Percentiles rank a stretch among this genome's conserved stretches.
Evolutionary conservation across 2,113 vertebrate genomes (phyloP).

Genomic region (Anas platyrhynchos): DNA sequence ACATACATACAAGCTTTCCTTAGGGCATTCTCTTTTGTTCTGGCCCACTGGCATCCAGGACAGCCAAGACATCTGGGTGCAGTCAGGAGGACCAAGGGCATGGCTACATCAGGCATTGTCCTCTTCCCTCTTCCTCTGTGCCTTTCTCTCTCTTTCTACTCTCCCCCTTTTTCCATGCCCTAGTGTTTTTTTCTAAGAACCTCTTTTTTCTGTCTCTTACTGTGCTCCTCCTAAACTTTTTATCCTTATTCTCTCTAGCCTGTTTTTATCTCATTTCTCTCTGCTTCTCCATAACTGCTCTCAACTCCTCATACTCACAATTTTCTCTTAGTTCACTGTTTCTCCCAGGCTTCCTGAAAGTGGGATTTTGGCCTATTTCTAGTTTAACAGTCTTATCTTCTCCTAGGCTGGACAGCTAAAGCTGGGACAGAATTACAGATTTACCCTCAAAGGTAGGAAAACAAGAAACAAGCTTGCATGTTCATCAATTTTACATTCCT

Average conservation of each 20-base stretch:
- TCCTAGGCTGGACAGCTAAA: neutral
- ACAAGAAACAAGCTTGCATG: neutral
- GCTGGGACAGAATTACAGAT: neutral
- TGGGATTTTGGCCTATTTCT: neutral
- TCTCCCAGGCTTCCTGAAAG: neutral
- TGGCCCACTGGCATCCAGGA: fast-evolving
- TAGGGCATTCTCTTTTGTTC: neutral
- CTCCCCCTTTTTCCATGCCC: neutral
- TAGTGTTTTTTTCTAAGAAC: neutral
- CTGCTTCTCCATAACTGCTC: neutral
- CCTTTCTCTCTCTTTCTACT: neutral
- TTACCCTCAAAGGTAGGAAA: neutral
- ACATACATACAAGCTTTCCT: neutral
- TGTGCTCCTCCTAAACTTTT: neutral
- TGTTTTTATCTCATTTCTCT: neutral
- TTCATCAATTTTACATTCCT: neutral
- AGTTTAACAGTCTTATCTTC: neutral
- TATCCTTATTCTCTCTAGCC: neutral
- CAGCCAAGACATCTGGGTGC: neutral
- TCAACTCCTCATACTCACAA: neutral
- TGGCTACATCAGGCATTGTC: neutral
- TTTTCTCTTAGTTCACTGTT: neutral
- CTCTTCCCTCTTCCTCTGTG: neutral
- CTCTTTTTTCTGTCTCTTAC: neutral
- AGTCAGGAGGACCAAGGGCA: neutral